Evolutionary conservation across 2,888 invertebrate species (phyloP).

Genomic region (Ischnura elegans): DNA sequence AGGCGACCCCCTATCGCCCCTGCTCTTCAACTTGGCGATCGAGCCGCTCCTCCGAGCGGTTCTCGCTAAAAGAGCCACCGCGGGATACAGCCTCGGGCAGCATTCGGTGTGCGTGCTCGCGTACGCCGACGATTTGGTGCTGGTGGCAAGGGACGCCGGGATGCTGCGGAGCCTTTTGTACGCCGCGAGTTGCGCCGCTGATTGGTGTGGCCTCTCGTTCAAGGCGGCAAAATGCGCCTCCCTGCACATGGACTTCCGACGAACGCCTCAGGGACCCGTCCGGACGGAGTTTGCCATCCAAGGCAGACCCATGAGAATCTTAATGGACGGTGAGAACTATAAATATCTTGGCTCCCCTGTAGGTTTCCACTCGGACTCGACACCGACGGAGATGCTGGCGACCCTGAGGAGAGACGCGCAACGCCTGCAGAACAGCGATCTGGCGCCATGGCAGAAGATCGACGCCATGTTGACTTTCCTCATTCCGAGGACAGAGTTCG

Average conservation of each 20-base stretch:
- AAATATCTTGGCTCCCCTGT: constrained; percentile 75
- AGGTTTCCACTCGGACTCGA: constrained; percentile 72
- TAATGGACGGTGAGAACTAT: constrained; percentile 70
- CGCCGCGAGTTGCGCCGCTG: constrained; percentile 40
- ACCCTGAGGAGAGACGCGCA: constrained; percentile 61
- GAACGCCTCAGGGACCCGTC: neutral
- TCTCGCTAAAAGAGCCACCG: neutral
- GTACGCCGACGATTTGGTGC: constrained; percentile 73
- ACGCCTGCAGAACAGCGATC: constrained; percentile 62
- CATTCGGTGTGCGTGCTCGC: constrained; percentile 68
- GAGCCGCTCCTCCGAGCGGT: neutral
- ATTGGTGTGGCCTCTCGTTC: constrained; percentile 73
- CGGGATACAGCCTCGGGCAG: neutral
- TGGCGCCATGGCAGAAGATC: constrained; percentile 73
- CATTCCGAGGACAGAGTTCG: constrained; percentile 44
- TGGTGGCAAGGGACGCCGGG: constrained; percentile 68
- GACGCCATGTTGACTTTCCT: constrained; percentile 72
- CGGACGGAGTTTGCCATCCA: neutral
- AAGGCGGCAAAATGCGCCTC: constrained; percentile 74
- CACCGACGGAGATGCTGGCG: constrained; percentile 69
- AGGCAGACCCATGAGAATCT: neutral
- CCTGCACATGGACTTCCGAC: constrained; percentile 70
- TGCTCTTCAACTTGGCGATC: neutral
- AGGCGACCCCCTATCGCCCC: neutral
- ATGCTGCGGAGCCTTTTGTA: constrained; percentile 69